These are phyloP conservation scores for Triplophysa bombifrons DNA, from an alignment of 2,797 vertebrate genomes.

Conservation along the genomic window DNA sequence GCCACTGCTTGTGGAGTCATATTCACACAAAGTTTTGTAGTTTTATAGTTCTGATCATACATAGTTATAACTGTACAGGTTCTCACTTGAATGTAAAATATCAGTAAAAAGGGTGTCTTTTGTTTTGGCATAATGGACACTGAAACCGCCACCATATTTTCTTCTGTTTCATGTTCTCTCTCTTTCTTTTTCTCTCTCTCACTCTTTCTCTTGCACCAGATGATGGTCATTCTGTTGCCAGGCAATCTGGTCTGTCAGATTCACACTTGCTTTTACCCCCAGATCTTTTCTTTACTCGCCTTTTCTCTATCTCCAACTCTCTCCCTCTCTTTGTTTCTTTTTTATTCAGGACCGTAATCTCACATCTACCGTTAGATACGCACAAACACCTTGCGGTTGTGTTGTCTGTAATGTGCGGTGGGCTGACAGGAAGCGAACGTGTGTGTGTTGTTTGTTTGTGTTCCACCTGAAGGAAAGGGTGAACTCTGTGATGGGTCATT, in stretches of 20 bases:
- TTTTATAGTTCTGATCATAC: not conserved
- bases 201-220: slow-evolving; percentile 65
- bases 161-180: slow-evolving; percentile 65
- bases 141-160: slow-evolving; percentile 55
- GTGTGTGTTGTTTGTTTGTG: slow-evolving; percentile 24
- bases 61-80: not conserved
- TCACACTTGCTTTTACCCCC: slow-evolving; percentile 77
- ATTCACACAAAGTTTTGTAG: not conserved
- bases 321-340: slow-evolving; percentile 32
- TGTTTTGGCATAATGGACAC: slow-evolving; percentile 54
- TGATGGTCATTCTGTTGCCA: slow-evolving; percentile 84
- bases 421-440: slow-evolving; percentile 6
- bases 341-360: slow-evolving; percentile 24
- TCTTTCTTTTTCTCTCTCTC: slow-evolving; percentile 53
- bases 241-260: slow-evolving; percentile 84
- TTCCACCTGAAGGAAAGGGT: slow-evolving; percentile 52
- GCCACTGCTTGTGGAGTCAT: slow-evolving; percentile 7
- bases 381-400: slow-evolving; percentile 46
- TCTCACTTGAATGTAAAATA: not conserved
- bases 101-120: slow-evolving; percentile 37
- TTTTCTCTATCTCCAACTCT: slow-evolving; percentile 45
- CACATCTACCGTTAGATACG: slow-evolving; percentile 33
- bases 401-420: slow-evolving; percentile 22
- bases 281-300: slow-evolving; percentile 57
- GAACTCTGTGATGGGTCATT: slow-evolving; percentile 44